These are phyloP conservation scores for Catharus fuscescens DNA, from an alignment of 2,113 vertebrate species.

Conservation along the genomic window DNA sequence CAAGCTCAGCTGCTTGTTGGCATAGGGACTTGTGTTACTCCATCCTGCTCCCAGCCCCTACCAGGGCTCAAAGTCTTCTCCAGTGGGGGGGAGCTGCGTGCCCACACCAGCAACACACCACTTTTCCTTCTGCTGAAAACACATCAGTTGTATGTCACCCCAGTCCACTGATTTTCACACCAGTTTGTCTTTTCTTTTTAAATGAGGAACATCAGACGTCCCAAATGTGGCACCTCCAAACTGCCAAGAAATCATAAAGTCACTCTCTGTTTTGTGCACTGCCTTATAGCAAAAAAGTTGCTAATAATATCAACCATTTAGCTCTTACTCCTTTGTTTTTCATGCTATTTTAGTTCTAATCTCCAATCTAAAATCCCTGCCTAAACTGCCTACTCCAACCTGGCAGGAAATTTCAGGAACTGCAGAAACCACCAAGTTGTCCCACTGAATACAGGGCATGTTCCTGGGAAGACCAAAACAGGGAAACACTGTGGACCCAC, in stretches of 20 bases:
- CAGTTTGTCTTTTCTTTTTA: not conserved
- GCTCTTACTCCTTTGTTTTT: not conserved
- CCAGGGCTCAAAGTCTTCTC: not conserved
- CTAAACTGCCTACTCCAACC: not conserved
- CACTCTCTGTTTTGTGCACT: not conserved
- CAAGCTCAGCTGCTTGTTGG: not conserved
- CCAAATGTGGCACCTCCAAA: not conserved
- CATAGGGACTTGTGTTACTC: not conserved
- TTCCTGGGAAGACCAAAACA: not conserved
- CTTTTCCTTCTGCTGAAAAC: not conserved
- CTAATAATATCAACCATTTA: not conserved
- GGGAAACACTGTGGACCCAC: not conserved
- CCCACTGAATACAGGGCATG: not conserved
- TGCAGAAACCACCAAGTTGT: not conserved
- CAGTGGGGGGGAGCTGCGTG: fast-evolving
- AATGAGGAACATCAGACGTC: not conserved
- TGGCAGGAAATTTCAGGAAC: not conserved
- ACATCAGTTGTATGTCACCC: not conserved
- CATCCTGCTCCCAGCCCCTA: not conserved
- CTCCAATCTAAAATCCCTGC: not conserved
- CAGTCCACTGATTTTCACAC: not conserved
- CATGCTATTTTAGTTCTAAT: not conserved
- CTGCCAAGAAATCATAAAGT: not conserved
- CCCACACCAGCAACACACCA: not conserved
- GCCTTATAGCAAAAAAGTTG: not conserved